Conservation (phyloP, 2,113 vertebrate genomes). For the Heloderma charlesbogerti region DNA sequence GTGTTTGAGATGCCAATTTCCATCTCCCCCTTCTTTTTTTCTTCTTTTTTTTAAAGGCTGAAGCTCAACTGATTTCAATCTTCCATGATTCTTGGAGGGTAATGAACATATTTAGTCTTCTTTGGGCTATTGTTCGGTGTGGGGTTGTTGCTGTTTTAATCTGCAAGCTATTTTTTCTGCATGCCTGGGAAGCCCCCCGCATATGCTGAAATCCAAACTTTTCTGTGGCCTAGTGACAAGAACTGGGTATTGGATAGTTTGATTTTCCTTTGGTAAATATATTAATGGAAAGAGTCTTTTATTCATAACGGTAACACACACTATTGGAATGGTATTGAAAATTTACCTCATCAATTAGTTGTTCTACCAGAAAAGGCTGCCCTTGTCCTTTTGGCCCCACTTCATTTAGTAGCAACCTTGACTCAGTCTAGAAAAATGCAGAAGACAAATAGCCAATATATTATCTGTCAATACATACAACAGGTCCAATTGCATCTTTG, state of each 20-base stretch:
- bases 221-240: no score
- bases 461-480: neutral
- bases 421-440: slow-evolving; percentile 70
- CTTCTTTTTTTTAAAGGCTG: no score
- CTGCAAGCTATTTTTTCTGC: no score
- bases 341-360: slow-evolving; percentile 85
- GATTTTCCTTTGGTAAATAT: neutral
- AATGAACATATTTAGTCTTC: no score
- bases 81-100: no score
- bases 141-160: no score
- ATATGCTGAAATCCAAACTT: neutral
- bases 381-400: slow-evolving; percentile 77
- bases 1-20: no score
- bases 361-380: slow-evolving; percentile 76
- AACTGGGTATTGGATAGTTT: neutral
- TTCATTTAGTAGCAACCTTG: slow-evolving; percentile 80
- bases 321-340: neutral
- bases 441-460: neutral
- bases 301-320: neutral
- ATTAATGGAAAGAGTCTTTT: neutral
- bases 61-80: no score
- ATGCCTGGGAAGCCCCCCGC: neutral
- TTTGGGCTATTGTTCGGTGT: no score
- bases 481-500: neutral
- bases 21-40: no score